Conservation (phyloP, 2,888 invertebrate genomes). For the Orchesellides sinensis region DNA sequence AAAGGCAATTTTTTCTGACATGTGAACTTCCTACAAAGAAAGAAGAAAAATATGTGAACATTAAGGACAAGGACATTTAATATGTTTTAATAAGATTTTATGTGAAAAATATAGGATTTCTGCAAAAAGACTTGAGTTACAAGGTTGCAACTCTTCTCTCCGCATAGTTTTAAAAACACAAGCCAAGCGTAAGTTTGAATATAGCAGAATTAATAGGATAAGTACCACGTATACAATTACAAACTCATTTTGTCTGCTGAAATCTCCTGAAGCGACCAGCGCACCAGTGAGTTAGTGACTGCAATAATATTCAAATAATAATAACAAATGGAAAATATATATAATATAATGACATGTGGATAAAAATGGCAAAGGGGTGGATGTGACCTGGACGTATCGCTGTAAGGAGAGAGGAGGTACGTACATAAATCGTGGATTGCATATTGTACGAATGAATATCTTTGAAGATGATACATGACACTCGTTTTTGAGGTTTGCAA, state of each 20-base stretch:
- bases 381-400: slow-evolving; percentile 3
- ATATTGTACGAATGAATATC: not conserved
- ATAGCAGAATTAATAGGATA: not conserved
- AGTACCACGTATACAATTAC: not conserved
- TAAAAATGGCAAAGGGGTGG: slow-evolving; percentile 51
- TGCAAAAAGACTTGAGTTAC: slow-evolving; percentile 22
- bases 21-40: too few species aligned
- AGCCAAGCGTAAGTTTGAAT: not conserved
- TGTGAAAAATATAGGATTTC: slow-evolving; percentile 37
- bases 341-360: slow-evolving; percentile 1
- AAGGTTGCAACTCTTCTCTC: not conserved
- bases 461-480: slow-evolving; percentile 17
- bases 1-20: not conserved
- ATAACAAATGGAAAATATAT: not conserved
- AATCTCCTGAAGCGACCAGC: not conserved
- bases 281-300: not conserved
- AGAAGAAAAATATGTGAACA: not conserved
- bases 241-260: not conserved
- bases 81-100: slow-evolving; percentile 35
- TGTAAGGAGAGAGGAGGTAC: slow-evolving; percentile 26
- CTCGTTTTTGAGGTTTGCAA: not conserved
- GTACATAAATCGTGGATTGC: slow-evolving; percentile 3
- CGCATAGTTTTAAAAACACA: not conserved
- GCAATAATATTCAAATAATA: not conserved
- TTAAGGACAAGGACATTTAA: slow-evolving; percentile 54